A percentile compares a stretch with the other conserved stretches of the same genome.
These are phyloP conservation scores for human (Homo sapiens) DNA, from an alignment of 2,113 vertebrate species.

Conservation along the genomic window DNA sequence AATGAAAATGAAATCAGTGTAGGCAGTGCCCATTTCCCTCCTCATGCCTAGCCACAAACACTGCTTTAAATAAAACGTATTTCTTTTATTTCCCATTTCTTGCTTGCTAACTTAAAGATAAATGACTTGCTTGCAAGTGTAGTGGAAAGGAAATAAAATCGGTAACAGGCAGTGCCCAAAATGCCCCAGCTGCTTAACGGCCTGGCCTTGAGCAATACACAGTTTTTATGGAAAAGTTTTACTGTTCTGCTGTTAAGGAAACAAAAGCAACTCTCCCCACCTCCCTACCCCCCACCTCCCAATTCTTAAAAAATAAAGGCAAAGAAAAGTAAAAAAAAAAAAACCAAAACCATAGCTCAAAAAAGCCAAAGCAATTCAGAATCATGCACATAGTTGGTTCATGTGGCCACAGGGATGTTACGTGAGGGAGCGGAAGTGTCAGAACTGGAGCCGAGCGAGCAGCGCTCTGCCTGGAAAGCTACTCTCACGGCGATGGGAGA, in stretches of 20 bases:
- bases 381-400: not conserved
- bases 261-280: conserved; percentile 56
- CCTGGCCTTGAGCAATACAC: conserved; percentile 73
- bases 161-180: conserved; percentile 72
- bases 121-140: conserved; percentile 80
- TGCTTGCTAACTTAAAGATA: conserved; percentile 80
- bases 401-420: not conserved
- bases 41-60: conserved; percentile 69
- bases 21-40: conserved; percentile 65
- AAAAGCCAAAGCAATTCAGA: not conserved
- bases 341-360: not conserved
- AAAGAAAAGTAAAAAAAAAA: conserved; percentile 41
- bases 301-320: not conserved
- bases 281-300: not conserved
- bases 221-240: conserved; percentile 78
- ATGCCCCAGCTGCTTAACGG: conserved; percentile 72
- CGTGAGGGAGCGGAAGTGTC: not conserved
- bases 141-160: conserved; percentile 79
- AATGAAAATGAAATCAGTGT: conserved; percentile 81
- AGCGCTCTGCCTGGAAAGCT: fast-evolving
- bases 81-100: conserved; percentile 80
- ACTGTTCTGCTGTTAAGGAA: conserved; percentile 70
- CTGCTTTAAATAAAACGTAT: conserved; percentile 81
- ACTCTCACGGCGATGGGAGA: fast-evolving
- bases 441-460: not conserved